Evolutionary conservation across 2,888 invertebrate species (phyloP), one percentile per base, ranked within the genome.

Genomic region (Xanthia icteritia): DNA sequence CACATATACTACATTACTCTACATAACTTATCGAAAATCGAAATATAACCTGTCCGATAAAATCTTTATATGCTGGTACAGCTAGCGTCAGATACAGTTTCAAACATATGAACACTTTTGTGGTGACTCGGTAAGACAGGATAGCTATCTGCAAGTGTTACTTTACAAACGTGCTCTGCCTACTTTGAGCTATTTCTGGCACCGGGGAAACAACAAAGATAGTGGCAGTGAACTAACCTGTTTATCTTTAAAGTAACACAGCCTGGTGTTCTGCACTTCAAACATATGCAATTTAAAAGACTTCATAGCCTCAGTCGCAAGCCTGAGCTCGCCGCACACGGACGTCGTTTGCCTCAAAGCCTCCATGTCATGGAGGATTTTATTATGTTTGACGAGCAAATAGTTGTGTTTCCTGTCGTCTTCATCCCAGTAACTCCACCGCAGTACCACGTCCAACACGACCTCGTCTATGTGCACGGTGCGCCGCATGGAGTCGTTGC

Each of bases 361-460:
- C 1, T 97, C 96, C 81, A 97, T 91, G 87, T 93, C 97, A 90
- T 92, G 97, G 88, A 93, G 93, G 81, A 91, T 94, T 90, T 95
- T 94, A 77, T 97, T 97, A 2, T 97, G 96, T 63, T 96, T 97
- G 17, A 99, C 95, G 31, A 98, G 96, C 60, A 99, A 96, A 92
- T 98, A 98, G 92, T 99, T 99, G 88, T 98, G 97, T 92, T 98
- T 98, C 56, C 99, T 97, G 93, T 99, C 98, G n/a, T 97, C 97
- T 79, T 98, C 98, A 71, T 98, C 98, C 99, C 99, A 99, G 90
- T 98, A 98, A 2, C 98, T 98, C 99, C 99, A 99, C 72, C 98
- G 97, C 0, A 98, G 95, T 0, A 98, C 98, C 0, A 97, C 97
- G 87, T 98, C 97, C 4, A 98, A 92, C 0, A 97, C 97, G 71